These are phyloP conservation scores for Ichneumoninae sp. DNA, from an alignment of 2,888 invertebrate species.

Conservation along the genomic window DNA sequence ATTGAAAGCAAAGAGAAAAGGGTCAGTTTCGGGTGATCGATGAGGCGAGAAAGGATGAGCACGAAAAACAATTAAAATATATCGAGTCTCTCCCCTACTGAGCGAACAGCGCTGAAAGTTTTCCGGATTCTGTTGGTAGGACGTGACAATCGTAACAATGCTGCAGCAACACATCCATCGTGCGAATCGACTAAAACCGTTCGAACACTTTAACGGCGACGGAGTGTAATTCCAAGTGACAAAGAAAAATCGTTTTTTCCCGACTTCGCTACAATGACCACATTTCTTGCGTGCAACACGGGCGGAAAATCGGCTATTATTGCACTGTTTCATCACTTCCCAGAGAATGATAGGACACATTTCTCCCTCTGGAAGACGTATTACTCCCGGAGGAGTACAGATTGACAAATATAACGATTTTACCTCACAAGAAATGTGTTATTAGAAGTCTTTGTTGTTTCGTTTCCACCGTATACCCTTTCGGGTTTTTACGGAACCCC, in stretches of 20 bases:
- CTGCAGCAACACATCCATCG: background rate
- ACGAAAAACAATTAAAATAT: background rate
- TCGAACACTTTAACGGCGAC: background rate
- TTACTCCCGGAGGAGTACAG: too few relatives aligned
- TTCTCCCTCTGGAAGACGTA: too few relatives aligned
- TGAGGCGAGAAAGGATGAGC: background rate
- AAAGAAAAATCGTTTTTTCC: background rate
- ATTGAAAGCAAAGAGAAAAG: background rate
- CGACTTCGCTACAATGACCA: too few relatives aligned
- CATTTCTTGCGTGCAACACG: too few relatives aligned
- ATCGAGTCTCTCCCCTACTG: background rate
- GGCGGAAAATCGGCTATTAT: too few relatives aligned
- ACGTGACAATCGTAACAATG: slow-evolving; percentile 5
- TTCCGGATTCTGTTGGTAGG: background rate
- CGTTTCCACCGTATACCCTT: too few relatives aligned
- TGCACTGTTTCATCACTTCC: too few relatives aligned
- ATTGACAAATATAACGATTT: too few relatives aligned
- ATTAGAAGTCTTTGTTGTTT: too few relatives aligned
- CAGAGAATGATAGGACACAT: too few relatives aligned
- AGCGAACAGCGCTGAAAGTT: background rate
- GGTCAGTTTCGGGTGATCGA: background rate
- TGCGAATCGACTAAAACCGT: background rate
- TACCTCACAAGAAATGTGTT: too few relatives aligned
- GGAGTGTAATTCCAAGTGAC: background rate
- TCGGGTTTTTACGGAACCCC: too few relatives aligned